These are phyloP conservation scores for Platynereis dumerilii DNA, from an alignment of 2,888 invertebrate genomes.

Conservation along the genomic window DNA sequence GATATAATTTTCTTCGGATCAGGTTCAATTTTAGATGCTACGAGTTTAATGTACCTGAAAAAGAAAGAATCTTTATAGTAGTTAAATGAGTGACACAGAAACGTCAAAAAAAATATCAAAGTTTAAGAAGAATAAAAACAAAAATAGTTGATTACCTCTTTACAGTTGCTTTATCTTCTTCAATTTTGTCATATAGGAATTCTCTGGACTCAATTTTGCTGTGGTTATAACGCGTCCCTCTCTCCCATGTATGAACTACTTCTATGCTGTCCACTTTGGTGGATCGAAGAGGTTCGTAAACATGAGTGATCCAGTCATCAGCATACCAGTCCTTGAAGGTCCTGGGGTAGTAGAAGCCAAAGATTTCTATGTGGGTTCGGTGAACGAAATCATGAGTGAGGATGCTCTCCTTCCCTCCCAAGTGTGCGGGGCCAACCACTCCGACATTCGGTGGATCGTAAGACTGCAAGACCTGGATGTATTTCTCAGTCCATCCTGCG, in stretches of 20 bases:
- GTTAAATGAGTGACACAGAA: too few relatives aligned
- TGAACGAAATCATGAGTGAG: conserved; percentile 39
- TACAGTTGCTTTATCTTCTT: conserved; percentile 1
- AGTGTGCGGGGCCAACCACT: conserved; percentile 37
- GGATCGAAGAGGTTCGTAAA: conserved; percentile 32
- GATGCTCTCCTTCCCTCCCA: conserved; percentile 33
- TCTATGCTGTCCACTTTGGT: conserved; percentile 26
- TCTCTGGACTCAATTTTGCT: background rate
- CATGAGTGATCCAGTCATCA: conserved; percentile 39
- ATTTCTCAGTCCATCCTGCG: conserved; percentile 3
- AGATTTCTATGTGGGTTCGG: conserved; percentile 33
- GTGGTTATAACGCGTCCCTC: conserved; percentile 21
- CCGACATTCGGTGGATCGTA: conserved; percentile 34
- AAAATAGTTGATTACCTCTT: too few relatives aligned
- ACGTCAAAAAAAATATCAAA: too few relatives aligned
- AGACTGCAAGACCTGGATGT: conserved; percentile 20
- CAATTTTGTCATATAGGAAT: conserved; percentile 7
- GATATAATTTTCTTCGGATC: conserved; percentile 26
- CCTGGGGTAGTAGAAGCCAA: conserved; percentile 39
- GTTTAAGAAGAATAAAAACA: too few relatives aligned
- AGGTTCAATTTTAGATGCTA: background rate
- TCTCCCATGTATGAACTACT: conserved; percentile 19
- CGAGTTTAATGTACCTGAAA: too few relatives aligned
- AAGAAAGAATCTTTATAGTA: too few relatives aligned
- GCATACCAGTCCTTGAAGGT: conserved; percentile 37